A percentile compares a stretch with the other conserved stretches of the same genome.
These are phyloP conservation scores for Rhea pennata DNA, from an alignment of 2,113 vertebrate species.

Conservation along the genomic window DNA sequence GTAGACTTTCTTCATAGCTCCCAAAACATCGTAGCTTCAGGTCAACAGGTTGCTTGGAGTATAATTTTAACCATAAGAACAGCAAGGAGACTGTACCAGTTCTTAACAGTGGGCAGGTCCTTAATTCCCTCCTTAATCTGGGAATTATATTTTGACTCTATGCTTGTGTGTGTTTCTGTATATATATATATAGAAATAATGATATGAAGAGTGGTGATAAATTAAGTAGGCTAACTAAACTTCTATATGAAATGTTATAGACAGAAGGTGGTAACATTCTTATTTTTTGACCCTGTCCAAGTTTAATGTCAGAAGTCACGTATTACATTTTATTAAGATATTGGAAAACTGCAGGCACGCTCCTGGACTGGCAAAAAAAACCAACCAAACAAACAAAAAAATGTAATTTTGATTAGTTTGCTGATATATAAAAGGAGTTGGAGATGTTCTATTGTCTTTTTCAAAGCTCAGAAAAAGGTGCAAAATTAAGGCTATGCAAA, in stretches of 20 bases:
- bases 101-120: neutral
- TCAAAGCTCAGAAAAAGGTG: neutral
- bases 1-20: neutral
- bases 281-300: neutral
- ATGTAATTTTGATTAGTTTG: neutral
- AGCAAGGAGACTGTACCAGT: neutral
- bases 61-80: neutral
- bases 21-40: neutral
- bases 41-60: neutral
- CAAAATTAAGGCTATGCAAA: neutral
- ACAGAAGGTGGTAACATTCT: neutral
- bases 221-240: neutral
- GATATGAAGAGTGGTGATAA: neutral
- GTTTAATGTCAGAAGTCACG: neutral
- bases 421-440: neutral
- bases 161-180: neutral
- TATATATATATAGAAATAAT: neutral
- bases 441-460: neutral
- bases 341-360: neutral
- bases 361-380: neutral
- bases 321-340: neutral
- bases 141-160: neutral
- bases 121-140: neutral
- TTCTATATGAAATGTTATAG: neutral
- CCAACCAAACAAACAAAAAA: neutral